These are phyloP conservation scores for Cathartes aura DNA, from an alignment of 2,113 vertebrate species.

Conservation along the genomic window DNA sequence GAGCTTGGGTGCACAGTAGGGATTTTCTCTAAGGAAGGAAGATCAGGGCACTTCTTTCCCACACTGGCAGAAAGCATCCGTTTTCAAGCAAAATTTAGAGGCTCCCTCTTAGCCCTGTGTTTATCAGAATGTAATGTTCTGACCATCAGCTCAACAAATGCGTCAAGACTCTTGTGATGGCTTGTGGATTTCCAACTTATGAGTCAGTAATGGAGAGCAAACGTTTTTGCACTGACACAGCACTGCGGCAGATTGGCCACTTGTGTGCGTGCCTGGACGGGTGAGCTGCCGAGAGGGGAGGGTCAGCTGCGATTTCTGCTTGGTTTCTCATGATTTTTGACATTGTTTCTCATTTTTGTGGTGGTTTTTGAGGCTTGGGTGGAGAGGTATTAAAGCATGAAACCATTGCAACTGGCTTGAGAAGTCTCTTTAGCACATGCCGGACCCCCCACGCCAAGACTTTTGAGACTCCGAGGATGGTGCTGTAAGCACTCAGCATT, in stretches of 20 bases:
- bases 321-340: neutral
- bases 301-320: neutral
- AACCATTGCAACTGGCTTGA: neutral
- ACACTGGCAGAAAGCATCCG: neutral
- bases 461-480: neutral
- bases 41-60: neutral
- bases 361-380: neutral
- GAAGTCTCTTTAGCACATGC: neutral
- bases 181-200: neutral
- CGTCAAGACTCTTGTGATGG: neutral
- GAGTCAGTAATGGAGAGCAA: slow-evolving; percentile 13
- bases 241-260: neutral
- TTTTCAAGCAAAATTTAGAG: neutral
- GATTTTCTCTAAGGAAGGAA: neutral
- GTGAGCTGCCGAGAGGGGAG: neutral
- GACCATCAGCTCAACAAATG: neutral
- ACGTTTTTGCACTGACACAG: neutral
- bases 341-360: neutral
- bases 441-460: neutral
- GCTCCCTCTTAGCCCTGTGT: neutral
- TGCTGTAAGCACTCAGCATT: neutral
- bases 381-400: neutral
- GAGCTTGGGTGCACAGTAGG: neutral
- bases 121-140: neutral
- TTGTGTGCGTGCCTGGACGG: neutral